Percentiles rank a stretch among this genome's conserved stretches.
Conservation (phyloP, 2,888 invertebrate genomes). For the Lochmaea capreae region DNA sequence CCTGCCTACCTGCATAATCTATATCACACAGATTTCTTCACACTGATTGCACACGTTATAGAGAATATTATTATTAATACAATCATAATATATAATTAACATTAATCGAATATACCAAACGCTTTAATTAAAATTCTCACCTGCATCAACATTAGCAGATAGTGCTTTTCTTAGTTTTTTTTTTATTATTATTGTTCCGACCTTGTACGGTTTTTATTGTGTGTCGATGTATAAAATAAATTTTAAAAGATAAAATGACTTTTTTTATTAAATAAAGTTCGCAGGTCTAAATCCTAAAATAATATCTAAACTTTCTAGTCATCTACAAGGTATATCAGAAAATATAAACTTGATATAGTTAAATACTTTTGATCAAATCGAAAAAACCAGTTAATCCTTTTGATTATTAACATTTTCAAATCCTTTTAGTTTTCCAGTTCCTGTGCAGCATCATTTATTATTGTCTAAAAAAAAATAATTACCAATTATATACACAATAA, state of each 20-base stretch:
- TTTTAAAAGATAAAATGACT: too few relatives aligned
- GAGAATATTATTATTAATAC: constrained; percentile 24
- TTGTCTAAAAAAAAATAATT: too few relatives aligned
- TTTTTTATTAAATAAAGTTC: too few relatives aligned
- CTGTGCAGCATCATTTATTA: too few relatives aligned
- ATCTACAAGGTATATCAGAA: too few relatives aligned
- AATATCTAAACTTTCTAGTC: too few relatives aligned
- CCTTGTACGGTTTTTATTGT: constrained; percentile 3
- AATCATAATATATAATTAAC: constrained; percentile 25
- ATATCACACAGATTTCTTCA: constrained; percentile 16
- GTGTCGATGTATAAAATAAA: background rate
- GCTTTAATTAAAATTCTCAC: constrained; percentile 28
- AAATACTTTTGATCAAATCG: too few relatives aligned
- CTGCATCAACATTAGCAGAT: constrained; percentile 20
- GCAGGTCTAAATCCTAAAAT: too few relatives aligned
- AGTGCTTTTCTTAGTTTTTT: constrained; percentile 7
- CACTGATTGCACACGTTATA: background rate
- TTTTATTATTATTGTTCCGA: background rate
- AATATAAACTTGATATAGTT: too few relatives aligned
- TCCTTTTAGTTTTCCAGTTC: too few relatives aligned
- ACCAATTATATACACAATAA: background rate
- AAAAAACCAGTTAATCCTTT: too few relatives aligned
- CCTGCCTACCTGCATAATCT: constrained; percentile 15
- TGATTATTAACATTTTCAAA: too few relatives aligned
- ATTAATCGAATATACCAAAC: constrained; percentile 21